Conservation (phyloP, 2,888 invertebrate genomes). For the Drosophila rellima region DNA sequence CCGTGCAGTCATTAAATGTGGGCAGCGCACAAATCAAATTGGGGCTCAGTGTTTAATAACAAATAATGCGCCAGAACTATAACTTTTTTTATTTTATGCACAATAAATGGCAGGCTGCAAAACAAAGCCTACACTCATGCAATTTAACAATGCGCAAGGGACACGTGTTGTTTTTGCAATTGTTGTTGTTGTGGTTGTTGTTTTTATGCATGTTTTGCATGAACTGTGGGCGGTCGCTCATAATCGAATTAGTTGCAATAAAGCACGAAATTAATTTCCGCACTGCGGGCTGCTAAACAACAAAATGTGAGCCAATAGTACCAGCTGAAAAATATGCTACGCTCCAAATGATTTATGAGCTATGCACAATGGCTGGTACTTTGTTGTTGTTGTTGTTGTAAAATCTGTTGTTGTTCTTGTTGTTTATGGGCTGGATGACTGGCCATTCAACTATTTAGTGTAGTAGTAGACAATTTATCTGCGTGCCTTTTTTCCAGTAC, state of each 20-base stretch:
- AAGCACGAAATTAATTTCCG: slow-evolving; percentile 80
- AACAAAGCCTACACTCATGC: slow-evolving; percentile 21
- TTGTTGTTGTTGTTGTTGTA: neutral
- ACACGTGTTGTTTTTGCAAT: slow-evolving; percentile 17
- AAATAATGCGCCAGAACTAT: slow-evolving; percentile 46
- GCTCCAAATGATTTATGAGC: slow-evolving; percentile 40
- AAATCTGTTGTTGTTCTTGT: neutral
- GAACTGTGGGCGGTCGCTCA: slow-evolving; percentile 46
- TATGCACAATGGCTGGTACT: slow-evolving; percentile 23
- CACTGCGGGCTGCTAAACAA: slow-evolving; percentile 55
- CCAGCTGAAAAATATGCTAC: slow-evolving; percentile 42
- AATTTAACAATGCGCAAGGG: slow-evolving; percentile 30
- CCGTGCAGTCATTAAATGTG: slow-evolving; percentile 9
- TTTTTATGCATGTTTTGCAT: slow-evolving; percentile 38
- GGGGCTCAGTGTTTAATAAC: slow-evolving; percentile 56
- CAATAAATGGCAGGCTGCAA: slow-evolving; percentile 7
- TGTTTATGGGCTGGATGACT: slow-evolving; percentile 7
- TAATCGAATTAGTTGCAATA: slow-evolving; percentile 80
- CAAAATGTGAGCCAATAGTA: slow-evolving; percentile 18
- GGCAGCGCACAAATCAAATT: slow-evolving; percentile 56
- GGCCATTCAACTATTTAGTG: slow-evolving; percentile 31
- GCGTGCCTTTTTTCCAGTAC: slow-evolving; percentile 54
- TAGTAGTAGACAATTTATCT: slow-evolving; percentile 17
- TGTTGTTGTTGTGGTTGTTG: slow-evolving; percentile 13
- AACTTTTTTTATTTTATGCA: slow-evolving; percentile 31